phyloP scores from a whole-genome alignment of 2,888 invertebrate genomes.

The Cordilura impudica region DNA sequence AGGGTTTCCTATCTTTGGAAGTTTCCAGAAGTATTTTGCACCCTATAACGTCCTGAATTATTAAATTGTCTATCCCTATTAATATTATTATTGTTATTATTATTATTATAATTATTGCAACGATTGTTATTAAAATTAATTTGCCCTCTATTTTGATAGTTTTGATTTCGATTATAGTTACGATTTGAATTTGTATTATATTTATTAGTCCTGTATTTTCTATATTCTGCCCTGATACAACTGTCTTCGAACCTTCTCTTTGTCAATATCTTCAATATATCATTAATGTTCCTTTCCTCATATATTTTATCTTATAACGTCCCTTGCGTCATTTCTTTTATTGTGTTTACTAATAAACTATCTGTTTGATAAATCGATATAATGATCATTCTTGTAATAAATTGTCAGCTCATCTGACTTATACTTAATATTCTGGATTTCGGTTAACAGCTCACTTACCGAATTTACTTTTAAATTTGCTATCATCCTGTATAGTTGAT shows the following conservation, averaged over 20 bases:
- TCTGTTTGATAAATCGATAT: constrained; percentile 37
- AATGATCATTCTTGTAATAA: constrained; percentile 36
- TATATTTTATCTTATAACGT: constrained; percentile 49
- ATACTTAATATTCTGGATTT: constrained; percentile 34
- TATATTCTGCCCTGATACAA: constrained; percentile 1
- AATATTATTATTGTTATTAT: not conserved
- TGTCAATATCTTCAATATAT: not conserved
- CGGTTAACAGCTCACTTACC: too few species aligned
- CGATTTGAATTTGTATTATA: not conserved
- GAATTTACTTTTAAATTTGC: too few species aligned
- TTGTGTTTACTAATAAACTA: constrained; percentile 33
- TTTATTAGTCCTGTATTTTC: constrained; percentile 8
- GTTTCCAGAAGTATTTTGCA: too few species aligned
- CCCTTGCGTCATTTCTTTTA: too few species aligned
- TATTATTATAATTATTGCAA: not conserved
- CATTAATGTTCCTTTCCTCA: not conserved
- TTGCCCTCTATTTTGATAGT: not conserved
- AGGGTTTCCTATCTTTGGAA: too few species aligned
- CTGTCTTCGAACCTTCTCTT: not conserved
- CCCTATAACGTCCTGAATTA: not conserved
- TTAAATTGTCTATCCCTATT: too few species aligned
- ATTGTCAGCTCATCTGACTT: too few species aligned
- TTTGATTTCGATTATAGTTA: not conserved
- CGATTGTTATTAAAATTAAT: constrained; percentile 1
- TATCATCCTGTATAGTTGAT: too few species aligned